These are phyloP conservation scores for Eupithecia inturbata DNA, from an alignment of 2,888 invertebrate genomes.

Conservation along the genomic window DNA sequence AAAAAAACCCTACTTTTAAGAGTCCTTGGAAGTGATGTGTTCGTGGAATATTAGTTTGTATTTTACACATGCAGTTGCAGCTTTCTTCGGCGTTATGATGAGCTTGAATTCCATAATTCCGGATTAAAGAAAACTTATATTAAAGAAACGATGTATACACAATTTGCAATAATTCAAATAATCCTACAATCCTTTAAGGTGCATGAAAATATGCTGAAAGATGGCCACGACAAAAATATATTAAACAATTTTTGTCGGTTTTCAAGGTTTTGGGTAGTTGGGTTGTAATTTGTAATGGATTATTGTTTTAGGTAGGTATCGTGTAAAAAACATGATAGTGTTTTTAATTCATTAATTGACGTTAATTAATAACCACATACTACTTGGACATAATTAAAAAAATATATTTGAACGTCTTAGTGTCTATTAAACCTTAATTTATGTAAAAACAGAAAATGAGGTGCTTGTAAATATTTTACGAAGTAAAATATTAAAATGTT, in stretches of 20 bases:
- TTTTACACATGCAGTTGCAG: neutral
- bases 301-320: too few relatives aligned
- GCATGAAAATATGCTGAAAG: neutral
- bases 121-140: neutral
- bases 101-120: neutral
- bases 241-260: neutral
- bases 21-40: neutral
- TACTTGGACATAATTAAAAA: neutral
- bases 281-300: neutral
- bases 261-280: neutral
- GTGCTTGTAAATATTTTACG: neutral
- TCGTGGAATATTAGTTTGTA: neutral
- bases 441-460: neutral
- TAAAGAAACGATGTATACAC: neutral
- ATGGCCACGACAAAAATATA: neutral
- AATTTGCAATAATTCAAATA: neutral
- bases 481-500: neutral
- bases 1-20: neutral
- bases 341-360: neutral
- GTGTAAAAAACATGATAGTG: neutral
- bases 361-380: neutral
- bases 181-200: too few relatives aligned
- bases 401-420: neutral
- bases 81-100: neutral
- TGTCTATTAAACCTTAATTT: neutral